These are phyloP conservation scores for Chitala chitala DNA, from an alignment of 2,113 vertebrate species.

Conservation along the genomic window DNA sequence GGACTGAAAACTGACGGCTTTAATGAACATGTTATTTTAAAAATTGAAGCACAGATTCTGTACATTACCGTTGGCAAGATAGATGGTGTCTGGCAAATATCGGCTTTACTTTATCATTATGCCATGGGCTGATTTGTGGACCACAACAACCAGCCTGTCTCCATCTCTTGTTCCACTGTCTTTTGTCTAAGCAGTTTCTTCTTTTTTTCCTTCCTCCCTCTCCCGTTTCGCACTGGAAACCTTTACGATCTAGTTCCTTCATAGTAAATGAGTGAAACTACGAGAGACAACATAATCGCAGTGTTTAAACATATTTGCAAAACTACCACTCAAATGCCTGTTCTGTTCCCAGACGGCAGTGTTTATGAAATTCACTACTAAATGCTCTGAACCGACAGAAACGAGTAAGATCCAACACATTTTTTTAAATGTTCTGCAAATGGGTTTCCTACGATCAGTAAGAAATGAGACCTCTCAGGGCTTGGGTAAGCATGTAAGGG, in stretches of 20 bases:
- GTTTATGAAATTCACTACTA: slow-evolving; percentile 4
- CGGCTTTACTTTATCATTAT: not conserved
- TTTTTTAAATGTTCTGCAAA: not conserved
- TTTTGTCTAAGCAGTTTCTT: not conserved
- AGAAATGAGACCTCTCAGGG: not conserved
- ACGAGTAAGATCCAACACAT: not conserved
- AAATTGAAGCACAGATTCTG: not conserved
- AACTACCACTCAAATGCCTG: not conserved
- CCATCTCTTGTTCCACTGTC: not conserved
- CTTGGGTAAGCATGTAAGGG: not conserved
- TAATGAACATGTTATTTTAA: not conserved
- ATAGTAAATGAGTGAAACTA: not conserved
- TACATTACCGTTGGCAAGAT: not conserved
- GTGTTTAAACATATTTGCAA: slow-evolving; percentile 15
- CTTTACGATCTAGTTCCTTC: not conserved
- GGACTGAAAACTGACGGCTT: not conserved
- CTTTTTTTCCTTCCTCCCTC: not conserved
- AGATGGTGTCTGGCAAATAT: not conserved
- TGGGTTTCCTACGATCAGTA: not conserved
- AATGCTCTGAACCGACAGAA: slow-evolving; percentile 2
- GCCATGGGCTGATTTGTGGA: not conserved
- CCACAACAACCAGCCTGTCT: not conserved
- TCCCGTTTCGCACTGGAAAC: not conserved
- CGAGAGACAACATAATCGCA: slow-evolving; percentile 4
- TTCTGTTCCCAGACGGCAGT: not conserved